phyloP scores from a whole-genome alignment of 2,113 vertebrate genomes.

The Labeo rohita region DNA sequence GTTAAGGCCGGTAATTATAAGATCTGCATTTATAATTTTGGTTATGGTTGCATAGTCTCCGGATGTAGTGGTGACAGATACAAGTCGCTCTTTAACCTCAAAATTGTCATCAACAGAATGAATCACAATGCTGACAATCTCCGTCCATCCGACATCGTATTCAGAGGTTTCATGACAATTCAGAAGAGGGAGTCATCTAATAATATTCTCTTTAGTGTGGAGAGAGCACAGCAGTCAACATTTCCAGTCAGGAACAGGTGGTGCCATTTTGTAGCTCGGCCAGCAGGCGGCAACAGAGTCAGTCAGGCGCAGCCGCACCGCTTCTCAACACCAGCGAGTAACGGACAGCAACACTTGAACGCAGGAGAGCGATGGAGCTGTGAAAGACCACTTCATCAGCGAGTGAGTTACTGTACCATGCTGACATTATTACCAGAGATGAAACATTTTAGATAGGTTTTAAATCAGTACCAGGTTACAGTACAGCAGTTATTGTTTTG shows the following conservation, averaged over 20 bases:
- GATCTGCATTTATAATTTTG: too few relatives aligned
- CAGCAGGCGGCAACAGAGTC: slow-evolving; percentile 17
- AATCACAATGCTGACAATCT: too few relatives aligned
- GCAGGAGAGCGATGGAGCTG: neutral
- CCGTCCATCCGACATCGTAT: too few relatives aligned
- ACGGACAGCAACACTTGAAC: neutral
- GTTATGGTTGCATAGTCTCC: too few relatives aligned
- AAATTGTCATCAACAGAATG: too few relatives aligned
- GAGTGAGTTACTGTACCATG: slow-evolving; percentile 3
- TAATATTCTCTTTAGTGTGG: neutral
- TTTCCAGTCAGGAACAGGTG: neutral
- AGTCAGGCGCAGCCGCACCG: neutral
- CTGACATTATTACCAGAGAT: neutral
- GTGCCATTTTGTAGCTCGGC: neutral
- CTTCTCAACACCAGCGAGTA: slow-evolving; percentile 1
- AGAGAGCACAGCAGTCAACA: neutral
- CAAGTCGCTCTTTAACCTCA: too few relatives aligned
- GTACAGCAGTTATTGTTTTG: neutral
- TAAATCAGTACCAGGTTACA: neutral
- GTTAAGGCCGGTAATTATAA: too few relatives aligned
- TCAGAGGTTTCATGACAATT: too few relatives aligned
- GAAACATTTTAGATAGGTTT: neutral
- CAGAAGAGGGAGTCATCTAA: too few relatives aligned
- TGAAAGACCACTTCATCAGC: slow-evolving; percentile 17
- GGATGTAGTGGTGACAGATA: too few relatives aligned